These are phyloP conservation scores for Leptinotarsa defecta DNA, from an alignment of 1,140 invertebrate genomes.

Conservation along the genomic window DNA sequence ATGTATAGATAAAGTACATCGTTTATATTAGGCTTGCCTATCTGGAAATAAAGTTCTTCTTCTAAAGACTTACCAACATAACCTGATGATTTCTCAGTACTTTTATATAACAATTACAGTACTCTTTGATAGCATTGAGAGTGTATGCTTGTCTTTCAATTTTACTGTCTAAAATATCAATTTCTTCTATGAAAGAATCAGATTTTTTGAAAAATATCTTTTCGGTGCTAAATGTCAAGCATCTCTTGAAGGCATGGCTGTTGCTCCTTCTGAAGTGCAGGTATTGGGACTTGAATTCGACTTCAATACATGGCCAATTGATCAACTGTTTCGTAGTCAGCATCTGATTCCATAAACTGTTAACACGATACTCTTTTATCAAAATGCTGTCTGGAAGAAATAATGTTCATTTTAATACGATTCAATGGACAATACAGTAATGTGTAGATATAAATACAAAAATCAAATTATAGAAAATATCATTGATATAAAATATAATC, in stretches of 20 bases:
- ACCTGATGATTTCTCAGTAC: slow-evolving; percentile 12
- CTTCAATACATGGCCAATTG: slow-evolving; percentile 37
- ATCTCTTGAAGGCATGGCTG: slow-evolving; percentile 32
- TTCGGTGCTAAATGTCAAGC: slow-evolving; percentile 18
- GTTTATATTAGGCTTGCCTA: too few relatives aligned
- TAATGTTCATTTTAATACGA: not conserved
- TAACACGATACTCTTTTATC: slow-evolving; percentile 10
- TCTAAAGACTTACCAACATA: not conserved
- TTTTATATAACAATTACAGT: slow-evolving; percentile 21
- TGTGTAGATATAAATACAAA: too few relatives aligned
- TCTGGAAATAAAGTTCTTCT: too few relatives aligned
- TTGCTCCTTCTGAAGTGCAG: slow-evolving; percentile 35
- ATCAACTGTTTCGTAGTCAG: slow-evolving; percentile 34
- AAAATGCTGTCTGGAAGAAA: slow-evolving; percentile 19
- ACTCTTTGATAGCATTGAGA: slow-evolving; percentile 19
- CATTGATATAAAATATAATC: too few relatives aligned
- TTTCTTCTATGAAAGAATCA: slow-evolving; percentile 29
- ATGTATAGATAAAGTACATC: too few relatives aligned
- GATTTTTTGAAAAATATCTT: slow-evolving; percentile 23
- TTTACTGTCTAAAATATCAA: slow-evolving; percentile 32
- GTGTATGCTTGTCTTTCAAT: slow-evolving; percentile 27
- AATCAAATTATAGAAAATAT: too few relatives aligned
- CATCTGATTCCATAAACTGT: not conserved
- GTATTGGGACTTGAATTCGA: slow-evolving; percentile 31
- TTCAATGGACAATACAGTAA: too few relatives aligned